A percentile compares a stretch with the other conserved stretches of the same genome.
Conservation (phyloP, 2,888 invertebrate species). For the Proisotoma minuta region DNA sequence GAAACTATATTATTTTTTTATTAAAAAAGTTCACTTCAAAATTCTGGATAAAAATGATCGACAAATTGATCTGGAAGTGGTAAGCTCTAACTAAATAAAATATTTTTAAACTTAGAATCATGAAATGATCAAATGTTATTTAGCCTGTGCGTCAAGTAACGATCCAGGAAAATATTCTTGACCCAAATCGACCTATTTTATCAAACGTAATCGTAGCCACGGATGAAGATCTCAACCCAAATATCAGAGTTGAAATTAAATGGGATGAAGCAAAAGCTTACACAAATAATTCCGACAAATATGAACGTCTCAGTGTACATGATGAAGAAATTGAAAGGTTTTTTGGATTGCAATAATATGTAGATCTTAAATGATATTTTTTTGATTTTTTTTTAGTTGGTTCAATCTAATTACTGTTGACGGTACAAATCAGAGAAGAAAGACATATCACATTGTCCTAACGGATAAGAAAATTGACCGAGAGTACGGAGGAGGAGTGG, state of each 20-base stretch:
- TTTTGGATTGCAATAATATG: neutral
- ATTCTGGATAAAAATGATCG: slow-evolving; percentile 27
- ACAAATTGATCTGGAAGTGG: slow-evolving; percentile 7
- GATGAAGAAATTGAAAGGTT: neutral
- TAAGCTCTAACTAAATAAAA: too few relatives aligned
- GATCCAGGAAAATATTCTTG: neutral
- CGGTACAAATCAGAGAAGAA: neutral
- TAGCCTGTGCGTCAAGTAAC: neutral
- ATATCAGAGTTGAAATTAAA: neutral
- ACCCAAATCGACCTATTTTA: neutral
- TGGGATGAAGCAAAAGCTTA: neutral
- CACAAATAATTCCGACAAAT: neutral
- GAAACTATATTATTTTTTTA: neutral
- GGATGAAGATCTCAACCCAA: neutral
- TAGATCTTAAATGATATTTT: neutral
- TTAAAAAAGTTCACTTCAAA: slow-evolving; percentile 6
- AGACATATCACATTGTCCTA: slow-evolving; percentile 9
- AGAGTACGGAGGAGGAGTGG: slow-evolving; percentile 19
- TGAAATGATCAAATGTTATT: too few relatives aligned
- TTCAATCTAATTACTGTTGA: slow-evolving; percentile 3
- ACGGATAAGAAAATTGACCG: slow-evolving; percentile 16
- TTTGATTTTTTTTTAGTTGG: slow-evolving; percentile 13
- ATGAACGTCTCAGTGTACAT: neutral
- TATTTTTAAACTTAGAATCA: too few relatives aligned
- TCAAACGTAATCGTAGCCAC: neutral